Percentiles rank a stretch among this genome's conserved stretches.
These are phyloP conservation scores for Hipparchia sbordonii DNA, from an alignment of 2,888 invertebrate genomes.

Conservation along the genomic window DNA sequence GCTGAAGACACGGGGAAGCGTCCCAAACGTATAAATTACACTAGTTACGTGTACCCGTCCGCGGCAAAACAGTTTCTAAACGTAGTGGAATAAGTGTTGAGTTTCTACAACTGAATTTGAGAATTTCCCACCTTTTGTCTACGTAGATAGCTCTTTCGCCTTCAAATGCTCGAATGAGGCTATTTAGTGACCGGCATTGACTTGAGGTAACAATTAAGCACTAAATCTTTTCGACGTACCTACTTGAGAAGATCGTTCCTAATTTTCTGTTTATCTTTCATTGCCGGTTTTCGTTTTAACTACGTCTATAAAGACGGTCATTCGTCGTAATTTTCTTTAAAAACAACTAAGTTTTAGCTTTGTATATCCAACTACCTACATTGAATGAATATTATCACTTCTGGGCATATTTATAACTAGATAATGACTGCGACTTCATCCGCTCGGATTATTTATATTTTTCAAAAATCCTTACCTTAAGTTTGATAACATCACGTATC, in stretches of 20 bases:
- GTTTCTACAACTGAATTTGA: constrained; percentile 11
- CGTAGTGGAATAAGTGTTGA: not conserved
- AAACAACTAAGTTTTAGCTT: too few relatives aligned
- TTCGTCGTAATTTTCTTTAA: too few relatives aligned
- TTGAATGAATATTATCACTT: too few relatives aligned
- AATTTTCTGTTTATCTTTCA: not conserved
- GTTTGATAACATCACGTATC: too few relatives aligned
- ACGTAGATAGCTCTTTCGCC: constrained; percentile 22
- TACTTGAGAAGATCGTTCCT: not conserved
- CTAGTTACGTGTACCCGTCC: not conserved
- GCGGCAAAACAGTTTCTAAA: constrained; percentile 13
- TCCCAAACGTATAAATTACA: constrained; percentile 19
- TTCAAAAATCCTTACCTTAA: too few relatives aligned
- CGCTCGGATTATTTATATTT: too few relatives aligned
- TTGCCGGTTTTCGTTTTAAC: not conserved
- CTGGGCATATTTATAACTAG: too few relatives aligned
- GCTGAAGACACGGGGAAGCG: constrained; percentile 22
- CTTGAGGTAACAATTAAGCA: constrained; percentile 47
- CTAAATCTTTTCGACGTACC: constrained; percentile 43
- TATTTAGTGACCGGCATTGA: constrained; percentile 47
- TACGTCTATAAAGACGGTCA: not conserved
- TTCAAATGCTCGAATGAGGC: constrained; percentile 42
- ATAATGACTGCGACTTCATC: too few relatives aligned
- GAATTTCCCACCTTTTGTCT: constrained; percentile 11
- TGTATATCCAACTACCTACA: too few relatives aligned